Evolutionary conservation across 1,140 invertebrate species (phyloP), one percentile per base, ranked within the genome.

Genomic region (Philaenus spumarius): DNA sequence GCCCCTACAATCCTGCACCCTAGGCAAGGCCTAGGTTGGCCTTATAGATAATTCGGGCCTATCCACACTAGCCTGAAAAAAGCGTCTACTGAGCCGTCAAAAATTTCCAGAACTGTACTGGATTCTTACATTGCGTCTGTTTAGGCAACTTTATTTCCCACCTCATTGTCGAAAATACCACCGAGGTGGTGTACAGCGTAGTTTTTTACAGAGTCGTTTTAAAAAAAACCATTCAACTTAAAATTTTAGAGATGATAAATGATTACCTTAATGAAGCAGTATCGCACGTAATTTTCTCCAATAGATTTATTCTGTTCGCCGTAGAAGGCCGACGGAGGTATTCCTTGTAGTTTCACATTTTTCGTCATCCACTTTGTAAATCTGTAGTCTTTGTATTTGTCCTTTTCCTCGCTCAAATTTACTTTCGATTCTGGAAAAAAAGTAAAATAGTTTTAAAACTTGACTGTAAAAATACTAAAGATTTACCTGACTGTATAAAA

Each of bases 311-410:
- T 82, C 17, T 77, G 76, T 1, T 82, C 75, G 39, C 82, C 85
- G 71, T 97, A 99, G 75, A 99, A 99, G 0, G 93, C 94, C 46
- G 89, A 89, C 11, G 92, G 88, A 14, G 97, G 97, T 66, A 99
- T 98, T 30, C 90, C 87, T 67, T 95, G 86, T 20, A 99, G 73
- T 58, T 95, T 93, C 70, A 93, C 86, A 69, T 95, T 90, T 70
- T 91, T 95, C 0, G 86, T 89, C 78, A 98, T 86, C 89, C 94
- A 98, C 73, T 95, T 91, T 0, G 92, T 92, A 72, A 98, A 98
- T 66, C 81, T 82, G 69, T 94, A 97, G 75, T 98, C 95, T 62
- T 84, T 86, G 62, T 84, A 78, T 63, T 76, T 71, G 66, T 93
- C 88, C 0, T 64, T 74, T 72, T 92, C 88, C 12, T 79, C 71